Evolutionary conservation across 2,888 invertebrate genomes (phyloP).

Genomic region (Odontomyia ornata): DNA sequence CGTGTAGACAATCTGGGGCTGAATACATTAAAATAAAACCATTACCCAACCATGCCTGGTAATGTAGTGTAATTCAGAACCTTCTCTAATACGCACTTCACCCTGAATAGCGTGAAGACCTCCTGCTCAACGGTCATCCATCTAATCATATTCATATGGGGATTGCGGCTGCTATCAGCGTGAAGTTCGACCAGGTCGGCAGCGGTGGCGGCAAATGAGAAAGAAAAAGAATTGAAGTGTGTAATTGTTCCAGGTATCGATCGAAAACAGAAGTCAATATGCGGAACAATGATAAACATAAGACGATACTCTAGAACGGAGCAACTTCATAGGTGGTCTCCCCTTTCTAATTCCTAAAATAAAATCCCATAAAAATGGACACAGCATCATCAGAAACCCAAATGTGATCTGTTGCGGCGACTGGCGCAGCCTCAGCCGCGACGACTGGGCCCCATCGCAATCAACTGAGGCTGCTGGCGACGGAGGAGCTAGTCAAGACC

Average conservation of each 20-base stretch:
- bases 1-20: background rate
- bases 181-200: background rate
- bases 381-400: constrained; percentile 33
- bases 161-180: background rate
- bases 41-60: background rate
- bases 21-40: too few relatives aligned
- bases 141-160: constrained; percentile 15
- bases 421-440: constrained; percentile 14
- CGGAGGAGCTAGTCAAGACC: background rate
- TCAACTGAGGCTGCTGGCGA: too few relatives aligned
- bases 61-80: background rate
- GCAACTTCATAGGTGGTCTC: constrained; percentile 49
- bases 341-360: constrained; percentile 49
- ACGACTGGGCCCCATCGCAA: background rate
- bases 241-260: constrained; percentile 45
- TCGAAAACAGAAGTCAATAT: constrained; percentile 44
- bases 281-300: constrained; percentile 46
- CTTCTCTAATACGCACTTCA: background rate
- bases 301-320: constrained; percentile 45
- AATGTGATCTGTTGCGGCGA: constrained; percentile 31
- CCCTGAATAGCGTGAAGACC: background rate
- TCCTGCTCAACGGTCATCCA: background rate
- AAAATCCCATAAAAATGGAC: constrained; percentile 49
- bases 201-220: constrained; percentile 10
- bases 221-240: constrained; percentile 39